A percentile compares a stretch with the other conserved stretches of the same genome.
These are phyloP conservation scores for Typhlomys cinereus DNA, from an alignment of 2,113 vertebrate species.

Conservation along the genomic window DNA sequence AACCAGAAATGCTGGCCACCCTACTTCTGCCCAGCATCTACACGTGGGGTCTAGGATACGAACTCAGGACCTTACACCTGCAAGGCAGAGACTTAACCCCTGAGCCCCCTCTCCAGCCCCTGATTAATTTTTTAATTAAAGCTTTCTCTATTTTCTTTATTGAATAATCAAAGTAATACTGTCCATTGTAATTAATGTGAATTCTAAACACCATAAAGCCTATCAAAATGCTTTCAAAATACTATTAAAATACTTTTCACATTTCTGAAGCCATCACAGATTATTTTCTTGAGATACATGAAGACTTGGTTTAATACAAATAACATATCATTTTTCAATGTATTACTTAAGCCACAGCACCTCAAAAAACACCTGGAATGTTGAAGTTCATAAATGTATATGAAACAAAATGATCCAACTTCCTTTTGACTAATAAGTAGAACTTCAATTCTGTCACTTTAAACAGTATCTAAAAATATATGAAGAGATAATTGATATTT, in stretches of 20 bases:
- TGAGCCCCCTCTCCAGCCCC: background rate
- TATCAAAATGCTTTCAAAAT: too few relatives aligned
- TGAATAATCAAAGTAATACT: background rate
- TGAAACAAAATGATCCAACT: slow-evolving; percentile 11
- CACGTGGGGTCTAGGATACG: background rate
- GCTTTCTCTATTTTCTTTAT: background rate
- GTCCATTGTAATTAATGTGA: background rate
- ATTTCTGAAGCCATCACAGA: background rate
- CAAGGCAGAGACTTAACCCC: background rate
- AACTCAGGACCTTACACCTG: background rate
- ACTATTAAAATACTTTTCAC: background rate
- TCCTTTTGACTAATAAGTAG: background rate
- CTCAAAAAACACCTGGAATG: background rate
- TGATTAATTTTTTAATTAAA: background rate
- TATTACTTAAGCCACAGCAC: background rate
- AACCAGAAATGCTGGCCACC: too few relatives aligned
- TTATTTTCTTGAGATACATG: slow-evolving; percentile 6
- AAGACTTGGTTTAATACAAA: slow-evolving; percentile 18
- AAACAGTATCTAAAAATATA: slow-evolving; percentile 26
- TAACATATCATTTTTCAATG: slow-evolving; percentile 30
- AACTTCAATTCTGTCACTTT: slow-evolving; percentile 29
- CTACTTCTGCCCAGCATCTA: too few relatives aligned
- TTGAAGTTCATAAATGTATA: slow-evolving; percentile 37
- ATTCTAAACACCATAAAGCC: background rate
- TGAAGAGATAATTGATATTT: slow-evolving; percentile 57